These are phyloP conservation scores for Lasioglossum calceatum DNA, from an alignment of 2,888 invertebrate species.

Conservation along the genomic window DNA sequence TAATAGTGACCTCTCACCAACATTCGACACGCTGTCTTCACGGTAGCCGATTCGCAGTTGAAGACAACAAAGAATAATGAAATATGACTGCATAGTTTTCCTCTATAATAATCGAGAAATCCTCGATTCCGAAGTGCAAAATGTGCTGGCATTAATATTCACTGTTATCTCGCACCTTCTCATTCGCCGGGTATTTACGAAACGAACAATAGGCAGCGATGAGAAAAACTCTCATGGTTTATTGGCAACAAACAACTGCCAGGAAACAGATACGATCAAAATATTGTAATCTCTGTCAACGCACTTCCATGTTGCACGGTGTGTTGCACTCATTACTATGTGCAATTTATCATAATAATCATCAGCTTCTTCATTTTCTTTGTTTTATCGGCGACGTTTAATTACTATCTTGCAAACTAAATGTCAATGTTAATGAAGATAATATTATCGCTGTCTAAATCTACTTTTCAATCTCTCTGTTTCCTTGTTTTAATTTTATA, in stretches of 20 bases:
- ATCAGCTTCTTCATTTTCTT: constrained; percentile 17
- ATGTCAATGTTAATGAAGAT: neutral
- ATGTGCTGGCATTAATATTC: constrained; percentile 9
- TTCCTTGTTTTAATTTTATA: neutral
- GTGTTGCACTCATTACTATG: constrained; percentile 40
- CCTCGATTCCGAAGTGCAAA: constrained; percentile 8
- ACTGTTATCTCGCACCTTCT: neutral
- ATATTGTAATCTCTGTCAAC: constrained; percentile 26
- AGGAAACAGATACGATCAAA: constrained; percentile 44
- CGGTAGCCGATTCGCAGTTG: neutral
- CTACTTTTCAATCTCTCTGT: neutral
- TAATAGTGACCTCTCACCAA: neutral
- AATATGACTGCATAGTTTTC: neutral
- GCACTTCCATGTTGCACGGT: constrained; percentile 46
- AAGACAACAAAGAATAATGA: neutral
- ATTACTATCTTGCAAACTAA: neutral
- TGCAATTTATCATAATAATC: neutral
- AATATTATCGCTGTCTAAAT: neutral
- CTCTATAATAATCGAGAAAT: constrained; percentile 10
- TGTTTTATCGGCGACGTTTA: constrained; percentile 11
- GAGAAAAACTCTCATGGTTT: constrained; percentile 49
- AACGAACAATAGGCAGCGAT: constrained; percentile 27
- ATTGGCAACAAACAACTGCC: constrained; percentile 17
- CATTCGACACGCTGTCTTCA: neutral
- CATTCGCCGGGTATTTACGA: constrained; percentile 9